Conservation (phyloP, 2,113 vertebrate genomes). For the Leptosomus discolor region DNA sequence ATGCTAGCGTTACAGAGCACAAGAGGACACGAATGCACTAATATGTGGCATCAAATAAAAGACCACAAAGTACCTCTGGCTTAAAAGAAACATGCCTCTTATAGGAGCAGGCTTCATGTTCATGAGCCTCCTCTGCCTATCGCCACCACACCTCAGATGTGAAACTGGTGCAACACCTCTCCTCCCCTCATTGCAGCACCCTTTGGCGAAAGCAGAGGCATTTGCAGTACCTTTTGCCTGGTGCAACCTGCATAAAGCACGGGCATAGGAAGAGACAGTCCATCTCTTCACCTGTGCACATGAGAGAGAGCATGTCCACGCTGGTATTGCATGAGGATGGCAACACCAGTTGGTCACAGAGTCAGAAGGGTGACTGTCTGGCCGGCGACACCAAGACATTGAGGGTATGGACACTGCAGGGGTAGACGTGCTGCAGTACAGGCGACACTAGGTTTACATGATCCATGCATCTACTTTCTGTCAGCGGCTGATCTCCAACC, state of each 20-base stretch:
- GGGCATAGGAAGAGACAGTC: too few relatives aligned
- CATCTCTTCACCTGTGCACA: neutral
- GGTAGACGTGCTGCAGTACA: neutral
- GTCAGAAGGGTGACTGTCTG: neutral
- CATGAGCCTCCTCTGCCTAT: neutral
- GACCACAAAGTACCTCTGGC: neutral
- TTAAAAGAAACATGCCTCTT: neutral
- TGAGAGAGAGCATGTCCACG: neutral
- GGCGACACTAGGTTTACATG: neutral
- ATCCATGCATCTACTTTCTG: neutral
- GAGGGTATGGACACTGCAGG: neutral
- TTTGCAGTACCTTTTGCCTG: neutral
- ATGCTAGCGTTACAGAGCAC: neutral
- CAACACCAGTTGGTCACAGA: neutral
- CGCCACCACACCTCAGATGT: neutral
- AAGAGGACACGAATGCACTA: neutral
- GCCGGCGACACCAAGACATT: neutral
- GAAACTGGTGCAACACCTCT: neutral
- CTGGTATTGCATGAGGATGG: fast-evolving
- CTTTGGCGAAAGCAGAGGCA: neutral
- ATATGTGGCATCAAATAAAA: neutral
- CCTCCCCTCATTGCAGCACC: neutral
- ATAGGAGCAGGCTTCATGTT: neutral
- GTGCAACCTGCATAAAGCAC: neutral
- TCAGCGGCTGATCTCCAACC: neutral